phyloP scores from a whole-genome alignment of 2,113 vertebrate genomes.

The Spermophilus dauricus region DNA sequence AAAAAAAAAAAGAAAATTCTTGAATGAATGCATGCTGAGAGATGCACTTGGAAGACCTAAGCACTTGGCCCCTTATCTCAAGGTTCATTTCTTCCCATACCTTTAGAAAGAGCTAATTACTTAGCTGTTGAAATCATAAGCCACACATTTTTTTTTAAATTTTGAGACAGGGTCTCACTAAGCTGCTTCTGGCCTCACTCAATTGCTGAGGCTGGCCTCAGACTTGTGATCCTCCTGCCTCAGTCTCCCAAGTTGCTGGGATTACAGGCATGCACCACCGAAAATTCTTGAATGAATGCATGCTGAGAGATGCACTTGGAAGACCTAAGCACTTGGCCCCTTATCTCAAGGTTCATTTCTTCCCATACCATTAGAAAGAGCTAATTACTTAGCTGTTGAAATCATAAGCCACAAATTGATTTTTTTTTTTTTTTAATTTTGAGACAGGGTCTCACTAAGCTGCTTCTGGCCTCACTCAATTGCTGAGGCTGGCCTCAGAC shows the following conservation, averaged over 20 bases:
- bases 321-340: background rate
- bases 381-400: constrained; percentile 7
- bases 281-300: background rate
- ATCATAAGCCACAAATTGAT: background rate
- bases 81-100: background rate
- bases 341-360: background rate
- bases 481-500: too few relatives aligned
- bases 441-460: too few relatives aligned
- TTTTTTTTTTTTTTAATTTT: background rate
- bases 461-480: too few relatives aligned
- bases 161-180: too few relatives aligned
- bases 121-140: background rate
- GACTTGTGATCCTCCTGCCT: too few relatives aligned
- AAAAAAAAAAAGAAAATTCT: too few relatives aligned
- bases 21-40: background rate
- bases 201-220: too few relatives aligned
- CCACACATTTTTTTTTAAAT: background rate
- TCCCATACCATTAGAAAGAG: background rate
- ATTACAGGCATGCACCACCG: too few relatives aligned
- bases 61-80: background rate
- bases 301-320: background rate
- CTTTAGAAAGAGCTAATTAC: background rate
- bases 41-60: background rate
- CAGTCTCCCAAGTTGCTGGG: too few relatives aligned
- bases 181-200: too few relatives aligned